phyloP scores from a whole-genome alignment of 2,113 vertebrate species.

The Sigmodon hispidus region DNA sequence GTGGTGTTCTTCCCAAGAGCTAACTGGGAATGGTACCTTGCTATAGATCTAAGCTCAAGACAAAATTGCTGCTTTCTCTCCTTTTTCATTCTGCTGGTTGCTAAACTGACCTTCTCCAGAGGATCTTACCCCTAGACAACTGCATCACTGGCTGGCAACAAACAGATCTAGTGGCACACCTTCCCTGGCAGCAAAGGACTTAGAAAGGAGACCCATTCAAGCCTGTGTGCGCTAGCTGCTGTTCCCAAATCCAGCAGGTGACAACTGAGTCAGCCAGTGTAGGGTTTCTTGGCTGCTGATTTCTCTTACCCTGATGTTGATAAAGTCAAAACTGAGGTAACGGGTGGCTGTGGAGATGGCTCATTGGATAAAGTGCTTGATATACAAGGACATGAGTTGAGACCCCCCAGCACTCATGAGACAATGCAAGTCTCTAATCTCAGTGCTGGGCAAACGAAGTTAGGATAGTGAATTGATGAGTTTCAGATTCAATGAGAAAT shows the following conservation, averaged over 20 bases:
- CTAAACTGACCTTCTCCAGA: neutral
- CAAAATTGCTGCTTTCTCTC: neutral
- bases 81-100: neutral
- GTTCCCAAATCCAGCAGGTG: neutral
- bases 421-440: neutral
- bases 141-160: neutral
- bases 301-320: neutral
- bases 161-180: neutral
- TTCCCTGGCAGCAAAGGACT: neutral
- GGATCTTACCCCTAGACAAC: neutral
- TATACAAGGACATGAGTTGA: neutral
- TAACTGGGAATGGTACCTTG: neutral
- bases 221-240: neutral
- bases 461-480: neutral
- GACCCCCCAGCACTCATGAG: neutral
- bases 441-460: neutral
- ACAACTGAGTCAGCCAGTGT: neutral
- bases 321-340: neutral
- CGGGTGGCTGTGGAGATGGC: neutral
- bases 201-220: neutral
- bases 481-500: neutral
- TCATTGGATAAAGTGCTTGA: neutral
- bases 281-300: neutral
- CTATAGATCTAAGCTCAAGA: neutral
- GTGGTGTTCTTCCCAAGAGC: neutral